Conservation (phyloP, 2,797 vertebrate species). For the Pampus argenteus region DNA sequence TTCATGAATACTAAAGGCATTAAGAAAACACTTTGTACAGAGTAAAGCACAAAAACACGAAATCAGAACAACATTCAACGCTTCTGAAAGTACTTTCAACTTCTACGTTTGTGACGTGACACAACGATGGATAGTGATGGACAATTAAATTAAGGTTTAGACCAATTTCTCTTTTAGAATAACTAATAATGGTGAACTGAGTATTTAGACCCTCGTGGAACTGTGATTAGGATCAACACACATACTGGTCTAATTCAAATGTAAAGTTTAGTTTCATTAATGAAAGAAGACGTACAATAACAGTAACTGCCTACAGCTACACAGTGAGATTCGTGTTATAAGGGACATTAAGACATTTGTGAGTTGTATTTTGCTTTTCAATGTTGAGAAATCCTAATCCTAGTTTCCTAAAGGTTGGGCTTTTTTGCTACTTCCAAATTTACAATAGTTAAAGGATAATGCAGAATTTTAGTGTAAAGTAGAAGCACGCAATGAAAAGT, state of each 20-base stretch:
- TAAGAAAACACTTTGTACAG: constrained; percentile 44
- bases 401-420: neutral
- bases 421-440: constrained; percentile 6
- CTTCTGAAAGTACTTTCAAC: constrained; percentile 14
- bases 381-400: neutral
- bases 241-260: neutral
- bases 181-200: neutral
- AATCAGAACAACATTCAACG: constrained; percentile 14
- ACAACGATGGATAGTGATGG: too few relatives aligned
- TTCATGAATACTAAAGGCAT: constrained; percentile 34
- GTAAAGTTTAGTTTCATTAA: constrained; percentile 1
- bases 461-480: constrained; percentile 1
- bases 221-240: too few relatives aligned
- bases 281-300: constrained; percentile 3
- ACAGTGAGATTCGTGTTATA: neutral
- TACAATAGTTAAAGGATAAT: neutral
- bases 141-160: neutral
- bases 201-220: neutral
- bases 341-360: constrained; percentile 1
- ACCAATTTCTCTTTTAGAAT: neutral
- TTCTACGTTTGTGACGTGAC: neutral
- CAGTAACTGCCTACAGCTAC: constrained; percentile 6
- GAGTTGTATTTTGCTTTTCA: constrained; percentile 9
- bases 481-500: constrained; percentile 3
- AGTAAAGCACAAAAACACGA: constrained; percentile 35